Evolutionary conservation across 2,113 vertebrate species (phyloP).

Genomic region (Lutjanus erythropterus): DNA sequence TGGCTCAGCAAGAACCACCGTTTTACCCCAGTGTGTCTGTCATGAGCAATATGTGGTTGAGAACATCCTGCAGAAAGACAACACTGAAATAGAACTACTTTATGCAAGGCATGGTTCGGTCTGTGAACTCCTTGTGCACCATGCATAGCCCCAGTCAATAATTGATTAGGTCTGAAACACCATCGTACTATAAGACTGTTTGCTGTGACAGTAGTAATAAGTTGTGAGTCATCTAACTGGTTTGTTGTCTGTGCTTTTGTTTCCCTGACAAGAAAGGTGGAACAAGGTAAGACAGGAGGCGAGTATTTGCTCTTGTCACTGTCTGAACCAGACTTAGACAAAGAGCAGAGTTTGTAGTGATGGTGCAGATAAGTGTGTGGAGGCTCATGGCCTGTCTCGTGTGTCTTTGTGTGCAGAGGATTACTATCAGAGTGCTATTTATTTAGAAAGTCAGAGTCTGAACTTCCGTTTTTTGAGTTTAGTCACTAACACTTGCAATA

Average conservation of each 20-base stretch:
- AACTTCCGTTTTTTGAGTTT: neutral
- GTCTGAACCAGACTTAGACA: conserved; percentile 7
- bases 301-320: conserved; percentile 20
- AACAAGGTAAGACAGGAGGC: conserved; percentile 27
- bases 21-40: conserved; percentile 43
- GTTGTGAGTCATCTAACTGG: conserved; percentile 15
- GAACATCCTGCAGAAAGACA: conserved; percentile 29
- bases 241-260: conserved; percentile 37
- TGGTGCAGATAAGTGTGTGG: conserved; percentile 28
- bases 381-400: neutral
- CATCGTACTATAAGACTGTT: conserved; percentile 13
- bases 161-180: conserved; percentile 65
- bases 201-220: conserved; percentile 40
- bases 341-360: neutral
- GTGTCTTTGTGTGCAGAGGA: conserved; percentile 14
- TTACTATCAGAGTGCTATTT: neutral
- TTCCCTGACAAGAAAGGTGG: conserved; percentile 38
- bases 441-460: conserved; percentile 4
- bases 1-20: conserved; percentile 39
- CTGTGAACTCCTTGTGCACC: conserved; percentile 67
- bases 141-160: conserved; percentile 64
- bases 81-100: conserved; percentile 50
- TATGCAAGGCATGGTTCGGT: conserved; percentile 41
- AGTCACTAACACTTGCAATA: neutral
- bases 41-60: conserved; percentile 30